Conservation (phyloP, 2,113 vertebrate species). For the Nerophis ophidion region DNA sequence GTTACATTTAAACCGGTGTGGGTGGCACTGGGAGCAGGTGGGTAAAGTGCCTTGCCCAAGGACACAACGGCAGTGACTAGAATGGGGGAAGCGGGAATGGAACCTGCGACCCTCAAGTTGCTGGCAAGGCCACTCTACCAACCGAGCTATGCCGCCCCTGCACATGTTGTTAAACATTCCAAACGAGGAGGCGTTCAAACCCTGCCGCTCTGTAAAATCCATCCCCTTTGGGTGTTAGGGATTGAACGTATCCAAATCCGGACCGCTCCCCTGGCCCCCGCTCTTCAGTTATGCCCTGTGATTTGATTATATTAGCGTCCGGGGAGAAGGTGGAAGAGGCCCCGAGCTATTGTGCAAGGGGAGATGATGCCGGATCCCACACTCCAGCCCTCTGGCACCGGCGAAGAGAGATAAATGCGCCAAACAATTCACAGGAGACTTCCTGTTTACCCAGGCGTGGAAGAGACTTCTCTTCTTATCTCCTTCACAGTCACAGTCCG, state of each 20-base stretch:
- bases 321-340: conserved; percentile 3
- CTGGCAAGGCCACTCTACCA: no score
- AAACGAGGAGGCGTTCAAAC: not conserved
- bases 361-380: conserved; percentile 22
- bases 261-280: conserved; percentile 4
- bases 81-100: no score
- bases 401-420: conserved; percentile 29
- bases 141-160: no score
- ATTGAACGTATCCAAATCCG: conserved; percentile 17
- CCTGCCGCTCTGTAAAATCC: conserved; percentile 15
- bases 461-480: conserved; percentile 6
- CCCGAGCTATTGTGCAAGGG: conserved; percentile 9
- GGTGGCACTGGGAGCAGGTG: no score
- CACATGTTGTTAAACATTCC: not conserved
- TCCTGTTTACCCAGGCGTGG: conserved; percentile 1
- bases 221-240: not conserved
- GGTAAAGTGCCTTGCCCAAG: no score
- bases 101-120: no score
- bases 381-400: conserved; percentile 18
- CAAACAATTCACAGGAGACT: conserved; percentile 23
- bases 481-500: not conserved
- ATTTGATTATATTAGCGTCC: conserved; percentile 19
- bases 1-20: no score
- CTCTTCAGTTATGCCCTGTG: conserved; percentile 16
- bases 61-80: no score